A percentile compares a stretch with the other conserved stretches of the same genome.
phyloP scores from a whole-genome alignment of 2,113 vertebrate species.

The Tyto alba region DNA sequence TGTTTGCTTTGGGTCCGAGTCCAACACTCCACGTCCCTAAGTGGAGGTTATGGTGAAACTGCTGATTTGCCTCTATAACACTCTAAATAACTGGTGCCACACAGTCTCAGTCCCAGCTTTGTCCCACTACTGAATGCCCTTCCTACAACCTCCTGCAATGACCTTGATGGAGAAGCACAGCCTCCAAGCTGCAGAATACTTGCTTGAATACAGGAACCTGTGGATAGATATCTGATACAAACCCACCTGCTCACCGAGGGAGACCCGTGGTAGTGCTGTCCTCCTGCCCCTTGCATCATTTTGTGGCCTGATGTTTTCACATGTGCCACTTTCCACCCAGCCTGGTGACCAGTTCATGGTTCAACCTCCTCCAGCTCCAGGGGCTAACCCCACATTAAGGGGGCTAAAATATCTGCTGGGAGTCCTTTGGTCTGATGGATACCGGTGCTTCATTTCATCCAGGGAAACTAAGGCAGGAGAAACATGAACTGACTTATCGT shows the following conservation, averaged over 20 bases:
- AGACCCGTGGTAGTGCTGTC: not conserved
- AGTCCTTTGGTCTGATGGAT: not conserved
- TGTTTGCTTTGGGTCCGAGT: not conserved
- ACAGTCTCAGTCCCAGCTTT: not conserved
- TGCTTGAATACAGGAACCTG: not conserved
- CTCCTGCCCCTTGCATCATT: not conserved
- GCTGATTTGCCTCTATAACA: not conserved
- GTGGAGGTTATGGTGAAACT: not conserved
- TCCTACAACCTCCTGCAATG: not conserved
- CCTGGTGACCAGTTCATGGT: not conserved
- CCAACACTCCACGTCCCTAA: not conserved
- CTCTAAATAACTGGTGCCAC: accelerated
- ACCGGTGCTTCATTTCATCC: not conserved
- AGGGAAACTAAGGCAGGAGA: not conserved
- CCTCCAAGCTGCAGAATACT: not conserved
- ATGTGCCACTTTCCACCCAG: not conserved
- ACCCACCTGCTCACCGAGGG: not conserved
- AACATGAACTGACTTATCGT: accelerated
- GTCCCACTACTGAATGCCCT: not conserved
- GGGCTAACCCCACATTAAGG: accelerated
- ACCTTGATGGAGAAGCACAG: not conserved
- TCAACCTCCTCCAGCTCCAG: not conserved
- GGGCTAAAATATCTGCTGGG: not conserved
- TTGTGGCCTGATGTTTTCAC: not conserved
- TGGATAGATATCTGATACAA: not conserved